These are phyloP conservation scores for Peromyscus eremicus DNA, from an alignment of 2,797 vertebrate genomes.

Conservation along the genomic window DNA sequence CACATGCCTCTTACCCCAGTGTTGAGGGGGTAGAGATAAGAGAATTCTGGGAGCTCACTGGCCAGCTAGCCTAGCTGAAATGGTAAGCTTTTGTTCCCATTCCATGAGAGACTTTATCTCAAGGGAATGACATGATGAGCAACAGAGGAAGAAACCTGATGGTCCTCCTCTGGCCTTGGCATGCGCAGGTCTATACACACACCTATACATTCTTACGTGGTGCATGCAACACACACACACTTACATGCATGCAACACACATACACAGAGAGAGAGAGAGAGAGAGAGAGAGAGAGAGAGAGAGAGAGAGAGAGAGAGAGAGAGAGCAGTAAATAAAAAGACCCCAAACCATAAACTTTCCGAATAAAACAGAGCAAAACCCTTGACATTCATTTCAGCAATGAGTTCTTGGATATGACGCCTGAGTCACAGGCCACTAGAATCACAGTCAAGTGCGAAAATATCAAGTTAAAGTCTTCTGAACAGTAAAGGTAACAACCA, in stretches of 20 bases:
- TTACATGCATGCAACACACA: background rate
- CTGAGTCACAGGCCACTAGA: background rate
- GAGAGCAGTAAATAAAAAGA: background rate
- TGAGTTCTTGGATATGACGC: background rate
- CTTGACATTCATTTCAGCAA: background rate
- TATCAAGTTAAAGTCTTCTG: background rate
- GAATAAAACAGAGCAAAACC: background rate
- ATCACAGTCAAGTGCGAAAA: too few relatives aligned
- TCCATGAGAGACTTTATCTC: background rate
- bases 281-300: too few relatives aligned
- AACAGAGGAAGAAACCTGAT: background rate
- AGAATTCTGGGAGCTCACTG: background rate
- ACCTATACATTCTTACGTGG: background rate
- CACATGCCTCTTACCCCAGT: too few relatives aligned
- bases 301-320: background rate
- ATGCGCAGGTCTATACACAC: background rate
- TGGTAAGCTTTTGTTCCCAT: background rate
- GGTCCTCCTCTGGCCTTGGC: background rate
- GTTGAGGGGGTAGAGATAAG: background rate
- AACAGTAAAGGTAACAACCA: background rate
- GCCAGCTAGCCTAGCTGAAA: background rate
- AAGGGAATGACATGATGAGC: background rate
- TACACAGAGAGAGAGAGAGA: background rate
- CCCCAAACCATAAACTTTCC: background rate
- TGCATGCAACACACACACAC: background rate